A percentile compares a stretch with the other conserved stretches of the same genome.
phyloP scores from a whole-genome alignment of 2,888 invertebrate species.

The Asteroscopus sphinx region DNA sequence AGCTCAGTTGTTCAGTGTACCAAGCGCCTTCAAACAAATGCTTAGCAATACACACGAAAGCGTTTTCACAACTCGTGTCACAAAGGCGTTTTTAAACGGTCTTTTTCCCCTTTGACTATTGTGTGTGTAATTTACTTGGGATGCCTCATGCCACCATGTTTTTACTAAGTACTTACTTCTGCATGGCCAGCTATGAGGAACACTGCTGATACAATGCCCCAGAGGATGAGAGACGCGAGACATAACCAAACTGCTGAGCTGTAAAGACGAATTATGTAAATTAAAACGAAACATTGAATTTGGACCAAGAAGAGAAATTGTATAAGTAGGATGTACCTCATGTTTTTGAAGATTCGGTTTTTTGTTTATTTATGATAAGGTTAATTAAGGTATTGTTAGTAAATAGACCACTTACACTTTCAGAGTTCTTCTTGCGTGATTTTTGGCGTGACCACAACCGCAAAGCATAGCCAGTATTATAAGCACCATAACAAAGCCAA shows the following conservation, averaged over 20 bases:
- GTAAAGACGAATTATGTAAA: constrained; percentile 52
- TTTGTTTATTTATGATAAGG: too few relatives aligned
- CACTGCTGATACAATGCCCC: constrained; percentile 89
- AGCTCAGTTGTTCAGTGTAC: constrained; percentile 11
- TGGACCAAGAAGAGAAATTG: too few relatives aligned
- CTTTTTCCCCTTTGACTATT: constrained; percentile 52
- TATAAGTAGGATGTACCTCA: too few relatives aligned
- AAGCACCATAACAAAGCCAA: constrained; percentile 82
- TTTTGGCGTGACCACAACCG: constrained; percentile 81
- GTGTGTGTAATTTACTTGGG: constrained; percentile 45
- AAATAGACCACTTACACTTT: constrained; percentile 75
- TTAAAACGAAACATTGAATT: too few relatives aligned
- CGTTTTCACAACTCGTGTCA: constrained; percentile 51
- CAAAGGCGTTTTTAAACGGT: constrained; percentile 53
- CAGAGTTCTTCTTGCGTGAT: constrained; percentile 79
- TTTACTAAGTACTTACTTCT: constrained; percentile 79
- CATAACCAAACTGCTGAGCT: constrained; percentile 90
- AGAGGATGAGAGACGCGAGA: constrained; percentile 89
- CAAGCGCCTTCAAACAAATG: constrained; percentile 60
- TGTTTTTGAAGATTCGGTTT: too few relatives aligned
- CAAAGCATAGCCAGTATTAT: constrained; percentile 86
- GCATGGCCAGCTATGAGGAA: constrained; percentile 92
- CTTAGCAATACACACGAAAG: constrained; percentile 59
- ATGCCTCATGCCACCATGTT: constrained; percentile 26
- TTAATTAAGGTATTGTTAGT: not conserved